Conservation (phyloP, 2,888 invertebrate species). For the Malachius bipustulatus region DNA sequence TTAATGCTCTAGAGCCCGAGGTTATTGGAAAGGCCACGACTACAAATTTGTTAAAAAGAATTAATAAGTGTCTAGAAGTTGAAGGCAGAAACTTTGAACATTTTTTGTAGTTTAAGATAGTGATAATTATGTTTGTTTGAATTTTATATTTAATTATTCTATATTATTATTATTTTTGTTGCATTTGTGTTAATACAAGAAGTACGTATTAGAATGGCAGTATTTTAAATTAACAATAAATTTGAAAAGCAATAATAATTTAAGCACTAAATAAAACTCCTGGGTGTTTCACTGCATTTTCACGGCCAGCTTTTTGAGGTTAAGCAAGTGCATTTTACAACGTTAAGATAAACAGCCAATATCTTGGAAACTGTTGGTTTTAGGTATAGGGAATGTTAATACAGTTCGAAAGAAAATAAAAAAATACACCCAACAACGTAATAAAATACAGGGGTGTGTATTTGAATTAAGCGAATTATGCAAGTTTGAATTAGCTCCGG, state of each 20-base stretch:
- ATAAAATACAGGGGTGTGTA: too few relatives aligned
- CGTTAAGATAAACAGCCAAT: too few relatives aligned
- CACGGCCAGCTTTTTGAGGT: too few relatives aligned
- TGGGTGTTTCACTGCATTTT: too few relatives aligned
- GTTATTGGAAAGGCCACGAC: not conserved
- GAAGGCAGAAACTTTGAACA: not conserved
- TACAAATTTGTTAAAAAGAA: not conserved
- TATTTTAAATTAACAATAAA: not conserved
- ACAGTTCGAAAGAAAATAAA: too few relatives aligned
- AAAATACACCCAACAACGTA: too few relatives aligned
- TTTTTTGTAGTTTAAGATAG: not conserved
- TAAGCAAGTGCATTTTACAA: too few relatives aligned
- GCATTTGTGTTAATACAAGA: not conserved
- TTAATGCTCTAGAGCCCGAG: not conserved
- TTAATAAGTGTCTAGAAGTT: not conserved
- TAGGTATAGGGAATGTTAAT: too few relatives aligned
- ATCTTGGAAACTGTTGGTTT: too few relatives aligned
- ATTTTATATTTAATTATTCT: not conserved
- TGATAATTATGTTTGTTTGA: not conserved
- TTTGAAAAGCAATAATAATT: not conserved
- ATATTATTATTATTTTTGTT: not conserved
- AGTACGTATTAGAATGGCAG: not conserved
- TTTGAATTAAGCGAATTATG: too few relatives aligned
- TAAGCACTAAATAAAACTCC: constrained; percentile 1
- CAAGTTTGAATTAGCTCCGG: too few relatives aligned